Conservation (phyloP, 2,888 invertebrate genomes). For the Scelioninae gen. 1 region DNA sequence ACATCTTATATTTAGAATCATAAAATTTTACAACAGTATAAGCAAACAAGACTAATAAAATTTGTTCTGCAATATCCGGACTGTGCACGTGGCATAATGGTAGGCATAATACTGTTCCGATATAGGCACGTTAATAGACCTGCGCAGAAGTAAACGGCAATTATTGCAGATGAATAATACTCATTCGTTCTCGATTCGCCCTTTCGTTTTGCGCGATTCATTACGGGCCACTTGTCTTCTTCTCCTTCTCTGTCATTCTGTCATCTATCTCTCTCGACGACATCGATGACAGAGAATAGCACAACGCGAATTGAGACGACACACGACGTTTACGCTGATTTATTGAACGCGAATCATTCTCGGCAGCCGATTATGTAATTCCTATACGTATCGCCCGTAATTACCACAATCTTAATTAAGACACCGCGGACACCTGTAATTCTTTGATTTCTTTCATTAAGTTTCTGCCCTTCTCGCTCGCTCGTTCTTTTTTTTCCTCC, state of each 20-base stretch:
- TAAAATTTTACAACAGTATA: neutral
- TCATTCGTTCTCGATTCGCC: constrained; percentile 58
- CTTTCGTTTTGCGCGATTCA: constrained; percentile 63
- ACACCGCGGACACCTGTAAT: constrained; percentile 69
- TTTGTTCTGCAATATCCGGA: neutral
- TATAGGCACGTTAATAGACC: constrained; percentile 53
- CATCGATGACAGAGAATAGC: constrained; percentile 37
- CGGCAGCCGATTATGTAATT: constrained; percentile 67
- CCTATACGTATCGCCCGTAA: constrained; percentile 67
- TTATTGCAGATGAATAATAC: constrained; percentile 64
- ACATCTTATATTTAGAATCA: neutral
- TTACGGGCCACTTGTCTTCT: constrained; percentile 33
- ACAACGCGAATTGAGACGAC: constrained; percentile 51
- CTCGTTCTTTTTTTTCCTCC: constrained; percentile 47
- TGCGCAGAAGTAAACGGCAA: constrained; percentile 65
- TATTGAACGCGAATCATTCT: constrained; percentile 63
- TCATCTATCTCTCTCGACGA: neutral
- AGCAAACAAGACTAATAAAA: neutral
- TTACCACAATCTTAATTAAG: constrained; percentile 71
- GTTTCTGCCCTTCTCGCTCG: constrained; percentile 40
- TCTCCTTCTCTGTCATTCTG: too few species aligned
- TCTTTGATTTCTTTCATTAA: constrained; percentile 71
- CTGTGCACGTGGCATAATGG: constrained; percentile 54
- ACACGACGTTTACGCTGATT: constrained; percentile 64
- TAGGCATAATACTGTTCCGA: constrained; percentile 32